Conservation (phyloP, 2,113 vertebrate species). For the Macrotus californicus region DNA sequence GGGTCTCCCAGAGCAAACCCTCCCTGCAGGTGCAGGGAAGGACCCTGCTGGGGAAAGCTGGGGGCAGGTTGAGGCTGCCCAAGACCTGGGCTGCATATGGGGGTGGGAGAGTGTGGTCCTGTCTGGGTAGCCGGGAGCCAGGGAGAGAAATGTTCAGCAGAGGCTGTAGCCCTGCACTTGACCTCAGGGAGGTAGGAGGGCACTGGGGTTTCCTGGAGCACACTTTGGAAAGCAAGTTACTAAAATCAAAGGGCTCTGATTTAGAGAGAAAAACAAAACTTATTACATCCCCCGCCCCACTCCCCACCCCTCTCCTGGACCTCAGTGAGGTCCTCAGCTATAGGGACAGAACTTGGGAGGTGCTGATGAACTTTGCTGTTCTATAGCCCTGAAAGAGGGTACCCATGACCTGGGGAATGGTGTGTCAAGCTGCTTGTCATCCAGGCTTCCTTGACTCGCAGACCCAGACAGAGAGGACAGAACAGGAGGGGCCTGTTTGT, state of each 20-base stretch:
- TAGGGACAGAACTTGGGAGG: neutral
- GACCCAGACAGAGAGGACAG: neutral
- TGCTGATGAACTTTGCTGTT: neutral
- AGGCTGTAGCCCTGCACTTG: neutral
- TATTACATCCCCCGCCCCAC: too few species aligned
- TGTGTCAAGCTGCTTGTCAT: neutral
- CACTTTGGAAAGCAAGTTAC: neutral
- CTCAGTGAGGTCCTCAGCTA: neutral
- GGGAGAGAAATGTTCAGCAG: neutral
- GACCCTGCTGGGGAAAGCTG: neutral
- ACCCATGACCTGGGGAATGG: neutral
- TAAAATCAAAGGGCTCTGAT: neutral
- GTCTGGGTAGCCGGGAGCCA: too few species aligned
- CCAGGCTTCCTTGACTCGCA: neutral
- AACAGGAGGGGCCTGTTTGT: too few species aligned
- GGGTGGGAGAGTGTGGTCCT: accelerated
- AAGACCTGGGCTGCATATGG: neutral
- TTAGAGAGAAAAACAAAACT: neutral
- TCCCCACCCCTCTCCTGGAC: neutral
- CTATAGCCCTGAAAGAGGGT: neutral
- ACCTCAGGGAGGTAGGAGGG: neutral
- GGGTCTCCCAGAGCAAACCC: neutral
- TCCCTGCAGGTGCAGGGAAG: neutral
- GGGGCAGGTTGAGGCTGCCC: too few species aligned
- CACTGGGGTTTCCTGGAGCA: neutral